Evolutionary conservation across 2,888 invertebrate genomes (phyloP).

Genomic region (Dione juno): DNA sequence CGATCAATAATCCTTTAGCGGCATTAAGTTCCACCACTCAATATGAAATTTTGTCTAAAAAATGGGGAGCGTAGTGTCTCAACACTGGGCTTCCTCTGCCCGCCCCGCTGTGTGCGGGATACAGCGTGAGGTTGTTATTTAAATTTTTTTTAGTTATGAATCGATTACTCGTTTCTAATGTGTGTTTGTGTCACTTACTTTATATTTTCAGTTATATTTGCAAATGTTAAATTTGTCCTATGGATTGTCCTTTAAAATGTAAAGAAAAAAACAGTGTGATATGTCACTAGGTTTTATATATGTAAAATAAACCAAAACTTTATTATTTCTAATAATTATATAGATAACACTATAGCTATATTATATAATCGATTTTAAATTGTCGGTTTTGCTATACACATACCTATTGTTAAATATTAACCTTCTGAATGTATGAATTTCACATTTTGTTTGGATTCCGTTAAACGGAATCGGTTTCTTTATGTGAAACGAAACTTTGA

Average conservation of each 20-base stretch:
- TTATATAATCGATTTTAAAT: background rate
- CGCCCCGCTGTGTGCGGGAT: background rate
- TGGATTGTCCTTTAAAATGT: no score
- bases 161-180: no score
- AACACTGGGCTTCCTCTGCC: background rate
- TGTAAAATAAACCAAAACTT: no score
- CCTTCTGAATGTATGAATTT: background rate
- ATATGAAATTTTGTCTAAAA: background rate
- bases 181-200: no score
- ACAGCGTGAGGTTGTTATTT: no score
- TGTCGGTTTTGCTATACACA: constrained; percentile 1
- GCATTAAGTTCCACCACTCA: background rate
- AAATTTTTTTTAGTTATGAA: no score
- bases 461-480: background rate
- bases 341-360: no score
- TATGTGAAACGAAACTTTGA: background rate
- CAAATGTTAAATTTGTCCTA: no score
- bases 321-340: no score
- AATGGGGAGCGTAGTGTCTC: background rate
- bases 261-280: no score
- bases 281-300: no score
- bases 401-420: background rate
- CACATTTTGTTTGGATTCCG: background rate
- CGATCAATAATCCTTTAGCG: background rate
- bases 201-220: no score